Conservation (phyloP, 1,140 invertebrate genomes). For the Aplysia californica region DNA sequence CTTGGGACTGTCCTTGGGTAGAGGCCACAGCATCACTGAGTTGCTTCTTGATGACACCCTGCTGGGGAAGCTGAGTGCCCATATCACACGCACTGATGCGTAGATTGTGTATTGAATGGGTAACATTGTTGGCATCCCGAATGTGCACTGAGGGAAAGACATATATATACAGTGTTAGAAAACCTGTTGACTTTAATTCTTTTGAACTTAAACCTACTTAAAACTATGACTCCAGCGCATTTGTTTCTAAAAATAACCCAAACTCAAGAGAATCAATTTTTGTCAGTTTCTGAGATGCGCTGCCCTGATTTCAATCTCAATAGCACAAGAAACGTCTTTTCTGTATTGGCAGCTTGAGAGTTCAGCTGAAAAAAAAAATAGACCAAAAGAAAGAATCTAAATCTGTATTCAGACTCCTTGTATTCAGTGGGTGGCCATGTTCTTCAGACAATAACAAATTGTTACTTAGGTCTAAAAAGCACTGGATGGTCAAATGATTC, state of each 20-base stretch:
- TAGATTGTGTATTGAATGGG: constrained; percentile 81
- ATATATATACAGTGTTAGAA: background rate
- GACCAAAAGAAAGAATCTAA: too few species aligned
- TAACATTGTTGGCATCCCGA: constrained; percentile 82
- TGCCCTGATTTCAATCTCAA: background rate
- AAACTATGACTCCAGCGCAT: background rate
- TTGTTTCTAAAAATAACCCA: too few species aligned
- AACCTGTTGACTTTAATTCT: background rate
- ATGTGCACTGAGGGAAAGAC: constrained; percentile 73
- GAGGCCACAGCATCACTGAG: constrained; percentile 87
- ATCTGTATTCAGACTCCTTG: too few species aligned
- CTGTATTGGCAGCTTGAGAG: too few species aligned
- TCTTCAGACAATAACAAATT: too few species aligned
- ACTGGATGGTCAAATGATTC: too few species aligned
- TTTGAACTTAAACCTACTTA: background rate
- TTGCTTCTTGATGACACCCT: constrained; percentile 85
- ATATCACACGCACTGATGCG: constrained; percentile 85
- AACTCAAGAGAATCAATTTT: background rate
- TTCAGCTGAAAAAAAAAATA: too few species aligned
- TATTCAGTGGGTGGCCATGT: too few species aligned
- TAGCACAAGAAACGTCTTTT: background rate
- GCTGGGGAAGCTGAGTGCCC: constrained; percentile 82
- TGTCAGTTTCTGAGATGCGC: background rate
- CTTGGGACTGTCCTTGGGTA: constrained; percentile 72
- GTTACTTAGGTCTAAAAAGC: too few species aligned